These are phyloP conservation scores for Pseudomyrmex dendroicus DNA, from an alignment of 1,140 invertebrate species.

Conservation along the genomic window DNA sequence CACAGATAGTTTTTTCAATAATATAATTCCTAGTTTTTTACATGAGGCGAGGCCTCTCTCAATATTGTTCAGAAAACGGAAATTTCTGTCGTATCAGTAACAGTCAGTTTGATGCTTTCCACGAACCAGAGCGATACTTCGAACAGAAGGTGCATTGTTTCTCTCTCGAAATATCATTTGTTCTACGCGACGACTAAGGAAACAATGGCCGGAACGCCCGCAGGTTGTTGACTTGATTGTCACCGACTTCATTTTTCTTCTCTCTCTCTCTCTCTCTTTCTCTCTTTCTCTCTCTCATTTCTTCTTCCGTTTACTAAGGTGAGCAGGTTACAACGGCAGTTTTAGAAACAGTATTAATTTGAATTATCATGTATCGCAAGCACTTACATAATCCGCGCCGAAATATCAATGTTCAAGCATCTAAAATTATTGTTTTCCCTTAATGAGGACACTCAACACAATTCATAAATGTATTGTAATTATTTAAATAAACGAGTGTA, in stretches of 20 bases:
- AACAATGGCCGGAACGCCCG: slow-evolving; percentile 76
- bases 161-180: slow-evolving; percentile 74
- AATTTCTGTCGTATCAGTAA: slow-evolving; percentile 61
- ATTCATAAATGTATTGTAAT: slow-evolving; percentile 59
- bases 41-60: background rate
- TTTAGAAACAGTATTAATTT: slow-evolving; percentile 47
- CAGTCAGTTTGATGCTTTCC: slow-evolving; percentile 65
- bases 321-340: slow-evolving; percentile 20
- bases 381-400: background rate
- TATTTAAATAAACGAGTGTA: slow-evolving; percentile 56
- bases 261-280: slow-evolving; percentile 43
- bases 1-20: background rate
- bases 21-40: too few relatives aligned
- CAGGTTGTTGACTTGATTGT: slow-evolving; percentile 79
- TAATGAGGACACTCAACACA: slow-evolving; percentile 40
- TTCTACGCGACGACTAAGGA: slow-evolving; percentile 64
- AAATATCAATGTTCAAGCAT: background rate
- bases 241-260: slow-evolving; percentile 68
- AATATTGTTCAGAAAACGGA: slow-evolving; percentile 38
- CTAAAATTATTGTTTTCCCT: background rate
- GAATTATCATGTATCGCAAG: slow-evolving; percentile 29
- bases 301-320: slow-evolving; percentile 37
- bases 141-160: slow-evolving; percentile 68
- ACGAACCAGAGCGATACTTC: slow-evolving; percentile 64
- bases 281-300: slow-evolving; percentile 38